Evolutionary conservation across 2,797 vertebrate species (phyloP), one percentile per base, ranked within the genome.

Genomic region (Eulemur albifrons): DNA sequence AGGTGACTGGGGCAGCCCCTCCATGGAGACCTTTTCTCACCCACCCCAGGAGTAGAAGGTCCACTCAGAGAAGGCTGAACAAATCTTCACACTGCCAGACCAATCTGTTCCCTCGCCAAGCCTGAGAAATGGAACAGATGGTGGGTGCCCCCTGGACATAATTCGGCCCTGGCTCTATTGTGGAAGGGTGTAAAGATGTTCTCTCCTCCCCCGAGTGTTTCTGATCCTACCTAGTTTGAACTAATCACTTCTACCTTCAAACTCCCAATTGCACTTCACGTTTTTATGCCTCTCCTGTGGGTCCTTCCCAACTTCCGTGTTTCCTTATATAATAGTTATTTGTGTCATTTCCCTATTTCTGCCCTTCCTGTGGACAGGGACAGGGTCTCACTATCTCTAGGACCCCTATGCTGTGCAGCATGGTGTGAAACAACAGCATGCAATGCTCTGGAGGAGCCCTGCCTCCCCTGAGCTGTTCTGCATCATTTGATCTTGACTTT

Each of bases 311-410:
- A 7, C 21, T 38, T 43, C 57, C 7, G 9, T 27, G 8, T 72
- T 87, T 83, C 79, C 88, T 91, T 86, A 57, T n/a, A 48, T 91
- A 79, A 57, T n/a, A 40, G 35, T 75, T 88, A 50, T 82, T 77
- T 90, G 50, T 84, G 40, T 40, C 76, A 40, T 70, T 63, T 4
- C 14, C 3, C 8, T 70, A 5, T 70, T 35, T 14, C 0, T 69
- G 23, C 35, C 57, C 52, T 85, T 76, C 86, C 75, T 59, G 7
- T 65, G 45, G 25, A 35, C 8, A 21, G 20, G 17, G 35, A 10
- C 23, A 17, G 45, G 45, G 0, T 15, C 48, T 75, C 15, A 9
- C 43, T n/a, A 43, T 13, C 14, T 77, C 76, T 14, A 79, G 50
- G 54, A 72, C 38, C 27, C 43, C 23, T 45, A 30, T 10, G 35